These are phyloP conservation scores for Hepsetus odoe DNA, from an alignment of 2,113 vertebrate species.

Conservation along the genomic window DNA sequence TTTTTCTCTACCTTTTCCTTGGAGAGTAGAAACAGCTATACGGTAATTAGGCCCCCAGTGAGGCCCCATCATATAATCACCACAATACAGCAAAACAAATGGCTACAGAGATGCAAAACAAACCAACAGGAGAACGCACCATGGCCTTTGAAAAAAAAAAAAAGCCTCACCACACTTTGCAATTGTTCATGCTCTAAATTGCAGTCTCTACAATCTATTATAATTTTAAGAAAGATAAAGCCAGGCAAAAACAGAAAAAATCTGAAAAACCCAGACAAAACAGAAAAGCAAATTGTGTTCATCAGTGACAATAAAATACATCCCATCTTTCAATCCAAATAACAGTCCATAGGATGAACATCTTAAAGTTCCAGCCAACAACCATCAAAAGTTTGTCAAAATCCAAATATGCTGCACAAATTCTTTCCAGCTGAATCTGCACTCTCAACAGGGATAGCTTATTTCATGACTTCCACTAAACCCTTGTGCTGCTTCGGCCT, in stretches of 20 bases:
- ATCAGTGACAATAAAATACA: too few species aligned
- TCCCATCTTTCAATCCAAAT: too few species aligned
- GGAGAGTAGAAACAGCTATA: conserved; percentile 49
- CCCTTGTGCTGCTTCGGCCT: background rate
- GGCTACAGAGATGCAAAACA: conserved; percentile 52
- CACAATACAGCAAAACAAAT: conserved; percentile 58
- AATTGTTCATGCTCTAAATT: background rate
- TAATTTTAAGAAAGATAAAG: background rate
- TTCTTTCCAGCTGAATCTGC: background rate
- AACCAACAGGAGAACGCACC: conserved; percentile 28
- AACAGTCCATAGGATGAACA: too few species aligned
- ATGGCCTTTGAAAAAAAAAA: background rate
- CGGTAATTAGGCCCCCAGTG: conserved; percentile 59
- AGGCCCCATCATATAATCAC: conserved; percentile 54
- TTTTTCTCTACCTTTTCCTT: conserved; percentile 53
- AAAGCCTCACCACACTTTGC: background rate
- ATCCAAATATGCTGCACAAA: background rate
- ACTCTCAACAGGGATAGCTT: background rate
- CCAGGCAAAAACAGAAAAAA: background rate
- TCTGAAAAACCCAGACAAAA: background rate
- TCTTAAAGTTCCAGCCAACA: too few species aligned
- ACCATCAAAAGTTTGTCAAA: too few species aligned
- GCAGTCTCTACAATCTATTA: background rate
- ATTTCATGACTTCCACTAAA: background rate
- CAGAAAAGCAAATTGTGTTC: background rate